Evolutionary conservation across 2,797 vertebrate genomes (phyloP).

Genomic region (Gadopsis bispinosus): DNA sequence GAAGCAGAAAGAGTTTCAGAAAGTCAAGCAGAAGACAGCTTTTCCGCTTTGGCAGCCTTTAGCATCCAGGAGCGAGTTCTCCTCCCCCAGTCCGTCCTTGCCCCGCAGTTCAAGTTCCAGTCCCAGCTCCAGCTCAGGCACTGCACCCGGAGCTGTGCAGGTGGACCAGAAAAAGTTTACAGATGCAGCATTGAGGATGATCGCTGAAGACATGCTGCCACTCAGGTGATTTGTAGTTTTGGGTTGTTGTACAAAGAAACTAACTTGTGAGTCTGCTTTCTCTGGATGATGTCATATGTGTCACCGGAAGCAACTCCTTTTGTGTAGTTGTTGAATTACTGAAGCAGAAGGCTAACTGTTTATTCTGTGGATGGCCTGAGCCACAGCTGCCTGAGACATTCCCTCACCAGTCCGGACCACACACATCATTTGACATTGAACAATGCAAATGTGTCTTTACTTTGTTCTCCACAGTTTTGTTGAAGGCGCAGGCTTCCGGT

Average conservation of each 20-base stretch:
- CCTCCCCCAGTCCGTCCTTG: slow-evolving; percentile 50
- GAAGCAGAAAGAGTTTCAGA: slow-evolving; percentile 35
- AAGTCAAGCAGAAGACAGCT: slow-evolving; percentile 39
- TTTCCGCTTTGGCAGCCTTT: slow-evolving; percentile 12
- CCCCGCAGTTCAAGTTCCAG: slow-evolving; percentile 47
- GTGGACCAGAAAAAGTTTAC: slow-evolving; percentile 76
- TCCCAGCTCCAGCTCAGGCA: slow-evolving; percentile 40
- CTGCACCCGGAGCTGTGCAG: background rate
- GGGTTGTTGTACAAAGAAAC: background rate
- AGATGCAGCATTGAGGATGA: slow-evolving; percentile 81
- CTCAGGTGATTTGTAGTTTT: slow-evolving; percentile 68
- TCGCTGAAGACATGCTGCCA: slow-evolving; percentile 87
- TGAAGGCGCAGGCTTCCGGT: slow-evolving; percentile 83
- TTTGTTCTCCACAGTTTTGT: slow-evolving; percentile 75
- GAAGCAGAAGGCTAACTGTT: background rate
- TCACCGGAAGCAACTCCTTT: background rate
- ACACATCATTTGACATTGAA: background rate
- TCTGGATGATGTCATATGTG: background rate
- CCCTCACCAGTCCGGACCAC: background rate
- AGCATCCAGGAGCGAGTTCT: slow-evolving; percentile 22
- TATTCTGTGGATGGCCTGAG: background rate
- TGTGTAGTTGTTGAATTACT: background rate
- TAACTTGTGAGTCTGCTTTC: background rate
- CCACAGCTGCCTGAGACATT: background rate
- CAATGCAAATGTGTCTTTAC: background rate